Conservation (phyloP, 2,888 invertebrate species). For the Plagodis dolabraria region DNA sequence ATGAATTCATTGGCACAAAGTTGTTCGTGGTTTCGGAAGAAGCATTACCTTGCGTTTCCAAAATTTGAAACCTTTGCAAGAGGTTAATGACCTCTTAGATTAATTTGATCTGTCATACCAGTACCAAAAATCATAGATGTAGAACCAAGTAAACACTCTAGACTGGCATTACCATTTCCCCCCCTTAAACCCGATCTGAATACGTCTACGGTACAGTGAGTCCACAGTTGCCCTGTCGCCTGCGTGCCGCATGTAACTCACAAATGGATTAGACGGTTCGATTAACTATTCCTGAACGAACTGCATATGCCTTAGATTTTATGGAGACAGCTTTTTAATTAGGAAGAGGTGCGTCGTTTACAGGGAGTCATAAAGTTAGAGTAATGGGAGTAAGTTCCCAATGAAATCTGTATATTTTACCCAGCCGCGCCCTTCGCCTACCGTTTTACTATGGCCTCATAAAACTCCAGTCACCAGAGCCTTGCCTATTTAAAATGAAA, state of each 20-base stretch:
- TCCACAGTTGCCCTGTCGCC: slow-evolving; percentile 15
- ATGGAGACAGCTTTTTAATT: slow-evolving; percentile 35
- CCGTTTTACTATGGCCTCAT: neutral
- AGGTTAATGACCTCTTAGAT: too few relatives aligned
- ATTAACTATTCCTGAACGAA: slow-evolving; percentile 57
- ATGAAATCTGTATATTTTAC: neutral
- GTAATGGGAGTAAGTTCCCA: slow-evolving; percentile 3
- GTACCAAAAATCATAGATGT: too few relatives aligned
- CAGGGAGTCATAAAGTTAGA: slow-evolving; percentile 2
- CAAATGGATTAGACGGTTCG: slow-evolving; percentile 75
- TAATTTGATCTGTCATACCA: too few relatives aligned
- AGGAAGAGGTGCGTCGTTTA: slow-evolving; percentile 23
- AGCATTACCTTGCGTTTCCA: too few relatives aligned
- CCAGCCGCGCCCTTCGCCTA: neutral
- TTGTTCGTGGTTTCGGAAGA: too few relatives aligned
- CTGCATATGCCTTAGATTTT: slow-evolving; percentile 38
- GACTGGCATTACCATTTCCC: neutral
- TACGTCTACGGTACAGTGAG: neutral
- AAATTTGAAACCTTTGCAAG: too few relatives aligned
- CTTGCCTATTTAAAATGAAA: too few relatives aligned
- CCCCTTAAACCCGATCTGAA: neutral
- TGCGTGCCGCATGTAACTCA: slow-evolving; percentile 51
- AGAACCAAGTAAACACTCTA: too few relatives aligned
- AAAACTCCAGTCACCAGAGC: too few relatives aligned
- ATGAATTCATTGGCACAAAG: too few relatives aligned